Evolutionary conservation across 2,113 vertebrate species (phyloP).

Genomic region (Uria lomvia): DNA sequence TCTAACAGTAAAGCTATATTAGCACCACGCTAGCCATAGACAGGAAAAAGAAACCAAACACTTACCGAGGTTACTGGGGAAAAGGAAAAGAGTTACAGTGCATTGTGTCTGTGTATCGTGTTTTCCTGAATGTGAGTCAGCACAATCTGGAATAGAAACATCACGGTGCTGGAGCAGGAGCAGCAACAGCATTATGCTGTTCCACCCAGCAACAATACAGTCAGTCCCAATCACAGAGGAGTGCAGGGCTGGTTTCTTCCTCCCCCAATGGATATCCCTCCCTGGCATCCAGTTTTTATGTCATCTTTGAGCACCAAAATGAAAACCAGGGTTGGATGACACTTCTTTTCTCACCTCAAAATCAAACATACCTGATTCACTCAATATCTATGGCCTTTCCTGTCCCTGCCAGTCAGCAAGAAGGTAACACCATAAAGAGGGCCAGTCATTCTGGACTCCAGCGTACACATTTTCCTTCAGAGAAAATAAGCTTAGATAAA

Average conservation of each 20-base stretch:
- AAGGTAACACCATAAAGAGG: background rate
- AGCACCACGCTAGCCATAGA: background rate
- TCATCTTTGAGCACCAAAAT: background rate
- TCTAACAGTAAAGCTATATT: background rate
- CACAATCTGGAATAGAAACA: constrained; percentile 38
- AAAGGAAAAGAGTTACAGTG: constrained; percentile 10
- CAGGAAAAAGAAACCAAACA: constrained; percentile 32
- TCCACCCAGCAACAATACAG: constrained; percentile 63
- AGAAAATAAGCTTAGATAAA: background rate
- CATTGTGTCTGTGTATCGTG: background rate
- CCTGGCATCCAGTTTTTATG: background rate
- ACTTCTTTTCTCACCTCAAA: background rate
- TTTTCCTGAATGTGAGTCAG: constrained; percentile 61
- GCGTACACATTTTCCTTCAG: background rate
- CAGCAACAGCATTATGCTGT: constrained; percentile 2
- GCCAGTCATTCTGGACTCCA: background rate
- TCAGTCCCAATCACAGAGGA: constrained; percentile 43
- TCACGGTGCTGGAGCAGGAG: constrained; percentile 7
- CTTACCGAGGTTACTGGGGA: background rate
- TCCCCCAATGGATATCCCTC: background rate
- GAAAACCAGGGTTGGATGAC: background rate
- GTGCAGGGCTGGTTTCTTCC: background rate
- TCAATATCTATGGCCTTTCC: background rate
- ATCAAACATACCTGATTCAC: rapidly evolving
- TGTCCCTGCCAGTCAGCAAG: background rate